These are phyloP conservation scores for Scaptomyza flava DNA, from an alignment of 2,888 invertebrate species.

Conservation along the genomic window DNA sequence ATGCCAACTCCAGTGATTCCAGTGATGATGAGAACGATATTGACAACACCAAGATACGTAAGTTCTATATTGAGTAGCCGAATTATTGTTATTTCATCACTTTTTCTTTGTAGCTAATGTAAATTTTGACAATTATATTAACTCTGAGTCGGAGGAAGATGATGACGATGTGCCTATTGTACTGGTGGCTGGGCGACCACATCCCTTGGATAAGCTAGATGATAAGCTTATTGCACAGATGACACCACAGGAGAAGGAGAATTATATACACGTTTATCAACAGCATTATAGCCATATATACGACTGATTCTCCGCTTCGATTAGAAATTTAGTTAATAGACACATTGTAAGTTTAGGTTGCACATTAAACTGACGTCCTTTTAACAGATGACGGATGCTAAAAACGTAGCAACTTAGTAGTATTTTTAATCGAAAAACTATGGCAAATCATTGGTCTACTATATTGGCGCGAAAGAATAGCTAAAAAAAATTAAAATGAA, in stretches of 20 bases:
- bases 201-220: constrained; percentile 93
- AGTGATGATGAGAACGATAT: constrained; percentile 92
- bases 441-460: too few species aligned
- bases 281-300: constrained; percentile 96
- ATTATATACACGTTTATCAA: constrained; percentile 96
- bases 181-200: constrained; percentile 90
- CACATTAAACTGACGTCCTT: constrained; percentile 26
- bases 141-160: constrained; percentile 85
- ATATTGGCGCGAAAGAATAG: constrained; percentile 33
- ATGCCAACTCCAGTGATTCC: constrained; percentile 89
- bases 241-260: constrained; percentile 96
- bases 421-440: not conserved
- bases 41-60: constrained; percentile 88
- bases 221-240: constrained; percentile 94
- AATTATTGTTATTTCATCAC: not conserved
- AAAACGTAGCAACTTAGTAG: not conserved
- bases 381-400: not conserved
- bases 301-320: constrained; percentile 85
- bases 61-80: constrained; percentile 61
- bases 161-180: constrained; percentile 91
- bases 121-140: constrained; percentile 87
- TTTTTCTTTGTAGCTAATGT: constrained; percentile 86
- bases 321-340: constrained; percentile 40
- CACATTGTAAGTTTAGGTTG: constrained; percentile 41
- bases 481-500: not conserved